Base-by-base conservation (phyloP, 1,140 invertebrate genomes). In the Drosophila paulistorum region DNA sequence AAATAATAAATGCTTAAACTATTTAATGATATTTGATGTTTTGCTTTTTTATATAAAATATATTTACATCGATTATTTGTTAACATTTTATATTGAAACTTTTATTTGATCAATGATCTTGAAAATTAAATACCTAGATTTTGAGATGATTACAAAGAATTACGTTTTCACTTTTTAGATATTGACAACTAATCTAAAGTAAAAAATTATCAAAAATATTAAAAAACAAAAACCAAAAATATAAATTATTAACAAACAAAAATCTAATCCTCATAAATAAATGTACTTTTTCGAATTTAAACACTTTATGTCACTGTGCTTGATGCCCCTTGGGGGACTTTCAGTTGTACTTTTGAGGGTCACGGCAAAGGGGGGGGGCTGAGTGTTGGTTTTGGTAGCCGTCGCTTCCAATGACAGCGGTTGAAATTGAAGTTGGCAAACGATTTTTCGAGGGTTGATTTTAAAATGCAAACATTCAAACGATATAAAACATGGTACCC, bases 381-480 rank as follows among this genome's bases (percentile, higher is more conserved):
- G 51, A 58, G 48, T 14, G 67, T 51, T 42, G 20, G 45, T 51
- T 30, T 30, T 51, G 45, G 9, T 11, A 51, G 33, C 55, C 59
- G 60, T 72, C 70, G 62, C 68, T 77, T 87, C 68, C 69, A 87
- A 87, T 87, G 83, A 87, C 83, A 87, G 77, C 73, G 68, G 74
- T 75, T 83, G 84, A 83, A 80, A 89, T 87, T 87, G 83, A 87
- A 87, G 84, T 89, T 83, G 83, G 83, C 83, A 87, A 87, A 70
- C 73, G 79, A 68, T 83, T 82, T 71, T 89, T 71, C 65, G 84
- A 80, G 83, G 83, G 83, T 87, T 86, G 83, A 75, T 87, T 86
- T 86, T 86, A 86, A 87, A 86, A 87, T 87, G 84, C 79, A 89
- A 89, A 89, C 83, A 89, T 55, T 72, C 84, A 64, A 70, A 73